phyloP scores from a whole-genome alignment of 2,797 vertebrate species.

The Onychomys leucogaster region DNA sequence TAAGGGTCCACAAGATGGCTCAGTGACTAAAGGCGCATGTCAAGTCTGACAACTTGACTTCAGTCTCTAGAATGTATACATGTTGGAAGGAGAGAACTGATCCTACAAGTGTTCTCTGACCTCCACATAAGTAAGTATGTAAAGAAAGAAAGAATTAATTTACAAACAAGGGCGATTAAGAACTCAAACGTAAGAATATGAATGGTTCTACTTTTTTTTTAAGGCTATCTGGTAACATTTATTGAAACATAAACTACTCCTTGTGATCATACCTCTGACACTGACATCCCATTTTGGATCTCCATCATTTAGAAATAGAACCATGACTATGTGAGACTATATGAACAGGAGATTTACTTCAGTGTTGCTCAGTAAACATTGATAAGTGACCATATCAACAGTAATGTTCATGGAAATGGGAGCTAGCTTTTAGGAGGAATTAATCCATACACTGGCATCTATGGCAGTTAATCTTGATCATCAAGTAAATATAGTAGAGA shows the following conservation, averaged over 20 bases:
- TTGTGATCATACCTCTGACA: not conserved
- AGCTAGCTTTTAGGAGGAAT: not conserved
- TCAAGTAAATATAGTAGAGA: not conserved
- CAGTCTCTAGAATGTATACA: no score
- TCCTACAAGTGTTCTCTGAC: not conserved
- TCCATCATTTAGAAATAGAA: not conserved
- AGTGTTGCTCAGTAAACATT: not conserved
- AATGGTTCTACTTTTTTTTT: not conserved
- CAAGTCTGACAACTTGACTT: not conserved
- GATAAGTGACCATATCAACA: not conserved
- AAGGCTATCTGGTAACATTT: not conserved
- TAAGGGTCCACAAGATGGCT: not conserved
- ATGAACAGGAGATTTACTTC: not conserved
- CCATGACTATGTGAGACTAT: no score
- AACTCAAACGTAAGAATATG: not conserved
- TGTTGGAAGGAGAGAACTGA: no score
- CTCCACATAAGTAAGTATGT: not conserved
- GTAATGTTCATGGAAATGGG: not conserved
- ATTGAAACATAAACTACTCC: not conserved
- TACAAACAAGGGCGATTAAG: not conserved
- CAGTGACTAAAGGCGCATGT: not conserved
- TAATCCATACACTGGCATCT: not conserved
- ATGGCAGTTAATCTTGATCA: not conserved
- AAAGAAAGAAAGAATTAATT: not conserved
- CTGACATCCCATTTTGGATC: not conserved